Percentiles rank a stretch among this genome's conserved stretches.
Conservation (phyloP, 2,113 vertebrate genomes). For the Cebus imitator region DNA sequence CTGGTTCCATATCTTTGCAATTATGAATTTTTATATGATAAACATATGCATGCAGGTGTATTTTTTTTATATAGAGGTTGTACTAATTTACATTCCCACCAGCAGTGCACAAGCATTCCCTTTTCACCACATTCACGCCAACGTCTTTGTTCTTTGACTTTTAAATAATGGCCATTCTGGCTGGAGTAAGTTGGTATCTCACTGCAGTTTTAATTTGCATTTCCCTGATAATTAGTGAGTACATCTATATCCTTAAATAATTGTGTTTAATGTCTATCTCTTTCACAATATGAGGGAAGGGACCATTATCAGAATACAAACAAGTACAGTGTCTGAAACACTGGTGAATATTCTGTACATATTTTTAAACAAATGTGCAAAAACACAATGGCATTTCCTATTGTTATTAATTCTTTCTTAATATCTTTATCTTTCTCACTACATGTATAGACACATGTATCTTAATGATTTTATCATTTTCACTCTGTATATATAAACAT, state of each 20-base stretch:
- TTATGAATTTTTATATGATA: no score
- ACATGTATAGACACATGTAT: background rate
- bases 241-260: background rate
- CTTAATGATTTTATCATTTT: background rate
- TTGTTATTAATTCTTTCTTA: background rate
- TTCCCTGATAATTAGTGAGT: no score
- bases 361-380: background rate
- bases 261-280: background rate
- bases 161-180: no score
- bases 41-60: no score
- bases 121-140: no score
- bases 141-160: no score
- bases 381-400: background rate
- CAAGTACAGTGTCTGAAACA: background rate
- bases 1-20: no score
- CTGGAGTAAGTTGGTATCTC: no score
- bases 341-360: background rate
- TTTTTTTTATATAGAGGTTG: no score
- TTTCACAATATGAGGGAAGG: background rate
- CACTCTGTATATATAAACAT: background rate
- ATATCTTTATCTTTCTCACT: background rate
- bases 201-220: no score
- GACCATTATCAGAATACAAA: background rate
- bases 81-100: no score
- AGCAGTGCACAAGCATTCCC: no score